These are phyloP conservation scores for Hyperopisus bebe DNA, from an alignment of 2,113 vertebrate genomes.

Conservation along the genomic window DNA sequence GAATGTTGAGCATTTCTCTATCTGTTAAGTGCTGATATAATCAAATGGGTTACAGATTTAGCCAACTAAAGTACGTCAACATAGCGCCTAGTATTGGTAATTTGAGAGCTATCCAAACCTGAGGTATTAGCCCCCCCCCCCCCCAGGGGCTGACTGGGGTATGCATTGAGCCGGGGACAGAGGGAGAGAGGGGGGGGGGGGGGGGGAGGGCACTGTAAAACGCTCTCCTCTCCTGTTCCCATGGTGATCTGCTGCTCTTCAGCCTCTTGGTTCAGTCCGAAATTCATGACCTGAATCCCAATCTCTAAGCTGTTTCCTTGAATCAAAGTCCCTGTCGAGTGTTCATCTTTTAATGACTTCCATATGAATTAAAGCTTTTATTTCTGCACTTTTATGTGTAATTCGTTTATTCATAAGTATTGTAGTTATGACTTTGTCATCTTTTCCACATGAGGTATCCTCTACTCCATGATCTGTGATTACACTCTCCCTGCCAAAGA, in stretches of 20 bases:
- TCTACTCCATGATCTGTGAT: background rate
- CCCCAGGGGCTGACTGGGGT: background rate
- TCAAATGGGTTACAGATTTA: background rate
- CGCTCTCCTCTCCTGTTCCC: constrained; percentile 15
- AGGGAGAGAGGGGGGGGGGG: fast-evolving
- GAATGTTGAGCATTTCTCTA: background rate
- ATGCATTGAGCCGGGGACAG: background rate
- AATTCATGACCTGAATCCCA: constrained; percentile 16
- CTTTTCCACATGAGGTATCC: background rate
- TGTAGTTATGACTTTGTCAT: background rate
- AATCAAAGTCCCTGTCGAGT: background rate
- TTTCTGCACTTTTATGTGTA: background rate
- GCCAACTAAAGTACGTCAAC: background rate
- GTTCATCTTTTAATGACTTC: background rate
- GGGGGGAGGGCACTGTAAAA: background rate
- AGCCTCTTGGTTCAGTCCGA: background rate
- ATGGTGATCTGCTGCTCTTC: constrained; percentile 22
- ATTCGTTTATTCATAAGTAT: background rate
- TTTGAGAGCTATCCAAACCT: background rate
- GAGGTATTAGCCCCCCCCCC: background rate
- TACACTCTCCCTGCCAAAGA: background rate
- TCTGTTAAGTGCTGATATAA: background rate
- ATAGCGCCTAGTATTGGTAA: background rate
- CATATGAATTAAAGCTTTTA: background rate
- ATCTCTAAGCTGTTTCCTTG: background rate